Percentiles rank a stretch among this genome's conserved stretches.
Evolutionary conservation across 2,113 vertebrate species (phyloP).

Genomic region (Indicator maculatus): DNA sequence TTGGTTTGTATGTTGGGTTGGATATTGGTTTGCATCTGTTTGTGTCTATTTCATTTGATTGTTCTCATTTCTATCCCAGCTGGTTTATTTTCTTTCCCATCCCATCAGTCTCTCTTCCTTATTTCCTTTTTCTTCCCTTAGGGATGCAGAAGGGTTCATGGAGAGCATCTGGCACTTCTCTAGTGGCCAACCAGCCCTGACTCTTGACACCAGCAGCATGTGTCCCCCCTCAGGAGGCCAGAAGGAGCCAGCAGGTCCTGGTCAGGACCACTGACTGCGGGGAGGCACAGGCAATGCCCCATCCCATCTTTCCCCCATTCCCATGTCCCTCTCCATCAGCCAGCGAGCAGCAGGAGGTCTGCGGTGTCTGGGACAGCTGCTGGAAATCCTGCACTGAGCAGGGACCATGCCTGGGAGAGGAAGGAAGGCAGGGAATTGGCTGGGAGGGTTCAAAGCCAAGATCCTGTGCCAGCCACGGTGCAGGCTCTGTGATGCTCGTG

Average conservation of each 20-base stretch:
- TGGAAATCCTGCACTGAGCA: not conserved
- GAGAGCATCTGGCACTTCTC: too few species aligned
- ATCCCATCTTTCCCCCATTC: accelerated
- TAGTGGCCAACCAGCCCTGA: too few species aligned
- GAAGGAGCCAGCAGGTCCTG: not conserved
- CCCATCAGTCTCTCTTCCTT: too few species aligned
- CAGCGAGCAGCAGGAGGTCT: not conserved
- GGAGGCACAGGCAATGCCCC: too few species aligned
- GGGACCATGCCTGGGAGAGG: not conserved
- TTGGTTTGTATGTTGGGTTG: too few species aligned
- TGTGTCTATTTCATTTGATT: too few species aligned
- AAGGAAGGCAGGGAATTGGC: slow-evolving; percentile 4
- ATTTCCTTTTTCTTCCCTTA: too few species aligned
- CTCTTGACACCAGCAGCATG: not conserved
- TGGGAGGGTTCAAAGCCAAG: not conserved
- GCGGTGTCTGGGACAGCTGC: not conserved
- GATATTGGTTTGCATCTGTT: too few species aligned
- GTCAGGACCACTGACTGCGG: not conserved
- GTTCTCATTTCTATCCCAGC: too few species aligned
- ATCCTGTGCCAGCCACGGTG: not conserved
- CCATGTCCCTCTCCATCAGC: accelerated
- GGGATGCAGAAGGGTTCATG: too few species aligned
- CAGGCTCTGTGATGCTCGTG: accelerated
- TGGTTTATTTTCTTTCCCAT: too few species aligned
- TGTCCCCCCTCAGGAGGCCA: not conserved